Evolutionary conservation across 2,888 invertebrate genomes (phyloP).

Genomic region (Drosophila paracracens): DNA sequence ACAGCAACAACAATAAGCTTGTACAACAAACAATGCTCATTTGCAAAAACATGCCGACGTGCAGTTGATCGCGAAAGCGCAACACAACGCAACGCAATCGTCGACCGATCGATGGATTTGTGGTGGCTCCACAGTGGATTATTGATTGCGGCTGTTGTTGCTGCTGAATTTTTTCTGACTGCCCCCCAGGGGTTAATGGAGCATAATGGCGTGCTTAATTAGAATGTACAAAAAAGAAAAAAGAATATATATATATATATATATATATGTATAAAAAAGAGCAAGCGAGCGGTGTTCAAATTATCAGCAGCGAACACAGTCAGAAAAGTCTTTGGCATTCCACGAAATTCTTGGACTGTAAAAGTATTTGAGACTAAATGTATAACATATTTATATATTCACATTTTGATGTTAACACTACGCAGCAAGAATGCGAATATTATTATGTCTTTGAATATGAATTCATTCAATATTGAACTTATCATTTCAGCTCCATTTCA

Average conservation of each 20-base stretch:
- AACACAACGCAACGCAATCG: slow-evolving; percentile 18
- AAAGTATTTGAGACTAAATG: not conserved
- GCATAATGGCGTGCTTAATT: slow-evolving; percentile 73
- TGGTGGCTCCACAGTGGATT: slow-evolving; percentile 10
- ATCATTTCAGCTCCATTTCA: not conserved
- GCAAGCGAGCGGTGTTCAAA: slow-evolving; percentile 36
- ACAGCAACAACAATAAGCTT: slow-evolving; percentile 10
- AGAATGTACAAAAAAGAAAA: slow-evolving; percentile 43
- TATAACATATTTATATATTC: slow-evolving; percentile 3
- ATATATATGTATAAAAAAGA: not conserved
- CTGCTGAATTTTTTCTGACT: slow-evolving; percentile 9
- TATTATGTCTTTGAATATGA: too few species aligned
- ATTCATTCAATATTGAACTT: not conserved
- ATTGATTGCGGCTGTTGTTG: slow-evolving; percentile 7
- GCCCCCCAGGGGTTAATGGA: slow-evolving; percentile 70
- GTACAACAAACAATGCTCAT: slow-evolving; percentile 32
- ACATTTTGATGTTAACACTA: slow-evolving; percentile 21
- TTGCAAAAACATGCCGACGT: slow-evolving; percentile 67
- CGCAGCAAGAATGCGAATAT: slow-evolving; percentile 10
- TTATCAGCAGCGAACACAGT: slow-evolving; percentile 51
- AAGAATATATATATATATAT: slow-evolving; percentile 1
- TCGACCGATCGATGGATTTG: slow-evolving; percentile 46
- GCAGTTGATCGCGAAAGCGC: slow-evolving; percentile 76
- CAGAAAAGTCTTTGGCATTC: slow-evolving; percentile 15
- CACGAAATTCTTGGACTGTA: slow-evolving; percentile 12